Evolutionary conservation across 2,797 vertebrate species (phyloP).

Genomic region (Gobionotothen gibberifrons): DNA sequence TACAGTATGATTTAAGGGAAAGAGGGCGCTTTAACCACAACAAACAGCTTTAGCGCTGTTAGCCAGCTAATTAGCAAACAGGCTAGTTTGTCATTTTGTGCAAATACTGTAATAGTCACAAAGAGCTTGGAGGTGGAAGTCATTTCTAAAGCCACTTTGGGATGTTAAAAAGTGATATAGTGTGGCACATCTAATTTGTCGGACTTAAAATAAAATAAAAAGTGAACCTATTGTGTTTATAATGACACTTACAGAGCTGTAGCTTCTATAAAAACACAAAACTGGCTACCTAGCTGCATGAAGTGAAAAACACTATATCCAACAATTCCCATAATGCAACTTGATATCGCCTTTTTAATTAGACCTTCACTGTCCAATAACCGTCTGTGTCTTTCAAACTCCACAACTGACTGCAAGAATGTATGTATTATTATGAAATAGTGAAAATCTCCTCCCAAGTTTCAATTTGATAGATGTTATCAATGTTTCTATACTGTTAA

Average conservation of each 20-base stretch:
- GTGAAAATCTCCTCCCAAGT: too few species aligned
- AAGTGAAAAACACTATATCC: background rate
- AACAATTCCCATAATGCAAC: background rate
- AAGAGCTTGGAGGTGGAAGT: constrained; percentile 11
- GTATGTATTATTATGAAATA: too few species aligned
- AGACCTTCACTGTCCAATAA: background rate
- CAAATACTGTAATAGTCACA: constrained; percentile 12
- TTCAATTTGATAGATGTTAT: background rate
- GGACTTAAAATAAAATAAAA: too few species aligned
- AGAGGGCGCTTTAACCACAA: constrained; percentile 11
- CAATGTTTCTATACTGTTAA: background rate
- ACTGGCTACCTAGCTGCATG: too few species aligned
- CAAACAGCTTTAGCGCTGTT: constrained; percentile 18
- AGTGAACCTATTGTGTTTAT: too few species aligned
- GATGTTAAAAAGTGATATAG: background rate
- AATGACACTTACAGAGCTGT: too few species aligned
- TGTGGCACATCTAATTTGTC: background rate
- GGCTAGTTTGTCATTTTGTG: constrained; percentile 13
- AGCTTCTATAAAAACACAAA: too few species aligned
- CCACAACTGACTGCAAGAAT: too few species aligned
- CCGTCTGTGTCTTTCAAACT: too few species aligned
- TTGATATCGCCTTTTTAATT: background rate
- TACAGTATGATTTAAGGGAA: constrained; percentile 1
- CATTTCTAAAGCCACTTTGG: background rate
- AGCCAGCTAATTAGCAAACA: constrained; percentile 27